These are phyloP conservation scores for Pandemis cinnamomeana DNA, from an alignment of 2,888 invertebrate genomes.

Conservation along the genomic window DNA sequence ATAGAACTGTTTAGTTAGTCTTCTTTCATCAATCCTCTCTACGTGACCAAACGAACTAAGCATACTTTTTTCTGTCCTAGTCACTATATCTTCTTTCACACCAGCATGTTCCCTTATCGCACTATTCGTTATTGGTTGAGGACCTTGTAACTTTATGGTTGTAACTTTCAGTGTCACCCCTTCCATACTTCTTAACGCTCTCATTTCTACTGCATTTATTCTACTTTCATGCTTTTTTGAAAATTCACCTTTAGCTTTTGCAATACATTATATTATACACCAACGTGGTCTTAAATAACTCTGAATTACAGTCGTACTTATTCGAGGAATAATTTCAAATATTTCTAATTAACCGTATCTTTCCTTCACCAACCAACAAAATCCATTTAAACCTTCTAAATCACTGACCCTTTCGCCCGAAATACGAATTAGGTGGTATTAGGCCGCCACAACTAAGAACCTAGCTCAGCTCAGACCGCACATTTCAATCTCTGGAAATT, in stretches of 20 bases:
- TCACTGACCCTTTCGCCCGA: background rate
- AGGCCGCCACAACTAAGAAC: constrained; percentile 9
- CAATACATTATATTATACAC: background rate
- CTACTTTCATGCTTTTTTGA: background rate
- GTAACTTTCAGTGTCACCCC: too few relatives aligned
- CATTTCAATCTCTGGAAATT: constrained; percentile 20
- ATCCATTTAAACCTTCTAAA: constrained; percentile 11
- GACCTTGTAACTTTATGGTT: too few relatives aligned
- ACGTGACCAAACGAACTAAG: too few relatives aligned
- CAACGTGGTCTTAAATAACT: background rate
- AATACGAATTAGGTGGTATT: constrained; percentile 1
- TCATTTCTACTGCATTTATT: too few relatives aligned
- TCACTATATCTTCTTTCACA: too few relatives aligned
- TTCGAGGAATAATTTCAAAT: background rate
- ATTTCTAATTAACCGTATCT: constrained; percentile 5
- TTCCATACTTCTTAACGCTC: too few relatives aligned
- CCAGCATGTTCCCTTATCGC: too few relatives aligned
- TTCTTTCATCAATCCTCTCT: too few relatives aligned
- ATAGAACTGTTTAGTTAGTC: too few relatives aligned
- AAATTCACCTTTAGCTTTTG: background rate
- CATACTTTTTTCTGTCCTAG: too few relatives aligned
- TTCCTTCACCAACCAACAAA: background rate
- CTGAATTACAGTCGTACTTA: background rate
- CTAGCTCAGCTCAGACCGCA: constrained; percentile 15
- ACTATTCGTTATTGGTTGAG: too few relatives aligned